Conservation (phyloP, 2,888 invertebrate species). For the Cheilosia variabilis region DNA sequence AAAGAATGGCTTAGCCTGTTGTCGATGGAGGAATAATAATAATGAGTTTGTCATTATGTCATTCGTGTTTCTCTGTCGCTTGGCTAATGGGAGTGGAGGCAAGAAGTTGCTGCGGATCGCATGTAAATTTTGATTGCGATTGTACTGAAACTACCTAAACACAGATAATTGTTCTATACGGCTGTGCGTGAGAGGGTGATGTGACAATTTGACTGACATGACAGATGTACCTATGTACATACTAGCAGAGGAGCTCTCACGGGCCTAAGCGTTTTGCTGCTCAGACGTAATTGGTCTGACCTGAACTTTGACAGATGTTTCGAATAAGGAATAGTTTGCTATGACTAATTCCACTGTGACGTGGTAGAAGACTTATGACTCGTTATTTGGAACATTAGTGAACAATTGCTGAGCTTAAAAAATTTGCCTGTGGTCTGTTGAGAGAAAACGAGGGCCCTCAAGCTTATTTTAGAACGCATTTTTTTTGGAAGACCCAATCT, state of each 20-base stretch:
- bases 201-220: conserved; percentile 13
- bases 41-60: conserved; percentile 71
- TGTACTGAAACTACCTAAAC: conserved; percentile 39
- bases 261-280: too few species aligned
- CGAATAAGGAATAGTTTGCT: too few species aligned
- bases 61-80: conserved; percentile 24
- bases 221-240: background rate
- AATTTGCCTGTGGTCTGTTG: too few species aligned
- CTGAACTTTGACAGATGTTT: too few species aligned
- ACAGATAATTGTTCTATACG: conserved; percentile 35
- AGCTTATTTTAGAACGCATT: too few species aligned
- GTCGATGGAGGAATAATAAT: conserved; percentile 38
- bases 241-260: background rate
- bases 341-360: too few species aligned
- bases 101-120: conserved; percentile 38
- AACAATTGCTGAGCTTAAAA: too few species aligned
- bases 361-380: too few species aligned
- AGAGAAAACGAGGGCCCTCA: too few species aligned
- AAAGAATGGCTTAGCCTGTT: conserved; percentile 25
- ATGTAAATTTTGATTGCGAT: conserved; percentile 56
- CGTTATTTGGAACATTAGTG: too few species aligned
- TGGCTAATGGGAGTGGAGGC: conserved; percentile 12
- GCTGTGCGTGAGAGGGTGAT: conserved; percentile 28
- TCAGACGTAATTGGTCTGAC: too few species aligned
- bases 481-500: too few species aligned